Conservation (phyloP, 2,113 vertebrate species). For the Prochilodus magdalenae region DNA sequence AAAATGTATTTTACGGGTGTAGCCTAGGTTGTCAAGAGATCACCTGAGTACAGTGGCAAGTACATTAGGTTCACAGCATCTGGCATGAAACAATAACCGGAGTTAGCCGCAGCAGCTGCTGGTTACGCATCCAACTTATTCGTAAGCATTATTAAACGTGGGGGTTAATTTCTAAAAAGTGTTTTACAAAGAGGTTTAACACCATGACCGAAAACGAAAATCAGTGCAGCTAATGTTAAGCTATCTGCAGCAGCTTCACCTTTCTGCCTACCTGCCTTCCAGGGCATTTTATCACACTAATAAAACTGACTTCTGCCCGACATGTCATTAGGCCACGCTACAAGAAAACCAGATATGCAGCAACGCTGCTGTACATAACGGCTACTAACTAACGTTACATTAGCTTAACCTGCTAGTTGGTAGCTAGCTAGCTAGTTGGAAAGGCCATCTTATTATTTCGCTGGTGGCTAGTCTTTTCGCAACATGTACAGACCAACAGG, state of each 20-base stretch:
- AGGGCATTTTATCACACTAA: neutral
- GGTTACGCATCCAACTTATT: neutral
- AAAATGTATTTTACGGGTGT: too few species aligned
- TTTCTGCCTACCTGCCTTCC: neutral
- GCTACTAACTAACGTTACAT: neutral
- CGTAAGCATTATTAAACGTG: neutral
- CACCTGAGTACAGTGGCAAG: too few species aligned
- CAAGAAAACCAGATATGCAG: neutral
- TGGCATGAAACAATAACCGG: neutral
- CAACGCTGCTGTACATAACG: neutral
- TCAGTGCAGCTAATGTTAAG: neutral
- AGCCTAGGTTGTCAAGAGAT: neutral
- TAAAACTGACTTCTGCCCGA: neutral
- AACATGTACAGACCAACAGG: neutral
- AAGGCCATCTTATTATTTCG: neutral
- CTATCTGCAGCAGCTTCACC: neutral
- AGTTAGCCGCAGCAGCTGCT: neutral
- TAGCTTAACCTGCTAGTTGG: slow-evolving; percentile 3
- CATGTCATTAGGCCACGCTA: neutral
- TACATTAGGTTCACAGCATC: neutral
- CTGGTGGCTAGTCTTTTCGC: neutral
- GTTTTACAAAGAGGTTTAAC: neutral
- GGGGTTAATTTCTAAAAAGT: neutral
- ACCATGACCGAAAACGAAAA: neutral
- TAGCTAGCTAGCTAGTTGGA: neutral